phyloP scores from a whole-genome alignment of 2,113 vertebrate genomes.

The Nothocercus nigrocapillus region DNA sequence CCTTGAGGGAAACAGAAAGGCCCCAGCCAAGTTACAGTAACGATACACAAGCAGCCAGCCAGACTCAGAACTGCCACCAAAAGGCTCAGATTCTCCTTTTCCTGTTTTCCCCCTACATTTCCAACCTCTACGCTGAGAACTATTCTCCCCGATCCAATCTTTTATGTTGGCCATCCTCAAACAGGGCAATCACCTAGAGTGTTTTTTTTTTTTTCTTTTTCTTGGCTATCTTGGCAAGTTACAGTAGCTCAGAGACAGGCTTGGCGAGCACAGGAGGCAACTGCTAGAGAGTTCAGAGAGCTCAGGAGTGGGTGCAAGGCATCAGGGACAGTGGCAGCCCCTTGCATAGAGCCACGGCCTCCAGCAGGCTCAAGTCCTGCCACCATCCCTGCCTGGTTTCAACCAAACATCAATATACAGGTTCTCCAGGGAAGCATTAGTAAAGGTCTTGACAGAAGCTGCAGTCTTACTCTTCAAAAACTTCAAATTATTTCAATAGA shows the following conservation, averaged over 20 bases:
- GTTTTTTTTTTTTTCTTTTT: no score
- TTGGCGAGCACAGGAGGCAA: not conserved
- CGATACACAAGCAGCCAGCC: not conserved
- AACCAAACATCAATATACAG: not conserved
- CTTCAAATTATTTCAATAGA: not conserved
- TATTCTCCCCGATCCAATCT: not conserved
- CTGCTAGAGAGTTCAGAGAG: not conserved
- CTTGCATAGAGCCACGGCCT: not conserved
- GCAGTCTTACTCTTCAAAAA: not conserved
- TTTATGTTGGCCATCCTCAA: not conserved
- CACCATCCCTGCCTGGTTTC: accelerated
- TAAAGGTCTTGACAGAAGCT: not conserved
- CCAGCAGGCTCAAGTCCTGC: not conserved
- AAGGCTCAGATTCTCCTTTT: not conserved
- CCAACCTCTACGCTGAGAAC: not conserved
- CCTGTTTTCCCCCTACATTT: not conserved
- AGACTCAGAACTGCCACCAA: not conserved
- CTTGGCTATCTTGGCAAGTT: not conserved
- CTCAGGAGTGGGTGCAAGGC: not conserved
- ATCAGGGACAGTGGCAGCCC: not conserved
- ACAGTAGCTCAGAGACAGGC: not conserved
- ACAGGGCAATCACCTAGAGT: not conserved
- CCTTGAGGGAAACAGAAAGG: not conserved
- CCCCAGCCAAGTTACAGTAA: not conserved
- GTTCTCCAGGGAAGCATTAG: not conserved